phyloP scores from a whole-genome alignment of 2,797 vertebrate species.

The Poeciliopsis presidionis region DNA sequence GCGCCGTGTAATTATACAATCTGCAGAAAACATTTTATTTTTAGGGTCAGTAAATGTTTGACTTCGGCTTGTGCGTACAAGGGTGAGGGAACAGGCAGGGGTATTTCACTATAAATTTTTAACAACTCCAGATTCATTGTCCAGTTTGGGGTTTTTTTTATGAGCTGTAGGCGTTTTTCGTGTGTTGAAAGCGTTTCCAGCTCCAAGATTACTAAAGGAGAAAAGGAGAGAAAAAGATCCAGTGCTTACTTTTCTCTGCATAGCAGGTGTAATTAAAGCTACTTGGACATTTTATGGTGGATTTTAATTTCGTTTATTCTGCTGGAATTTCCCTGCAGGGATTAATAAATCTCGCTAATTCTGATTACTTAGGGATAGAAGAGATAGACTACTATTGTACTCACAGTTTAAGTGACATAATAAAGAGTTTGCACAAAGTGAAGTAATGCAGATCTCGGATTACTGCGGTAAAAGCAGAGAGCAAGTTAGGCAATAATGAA shows the following conservation, averaged over 20 bases:
- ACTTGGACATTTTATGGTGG: constrained; percentile 13
- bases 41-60: constrained; percentile 83
- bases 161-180: constrained; percentile 60
- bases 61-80: constrained; percentile 54
- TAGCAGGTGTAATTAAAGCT: constrained; percentile 65
- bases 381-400: background rate
- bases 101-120: constrained; percentile 74
- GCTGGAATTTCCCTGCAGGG: background rate
- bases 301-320: background rate
- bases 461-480: background rate
- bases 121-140: constrained; percentile 73
- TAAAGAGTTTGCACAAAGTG: background rate
- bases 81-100: constrained; percentile 59
- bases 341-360: constrained; percentile 2
- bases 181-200: constrained; percentile 61
- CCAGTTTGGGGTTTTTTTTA: constrained; percentile 63
- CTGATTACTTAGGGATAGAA: constrained; percentile 17
- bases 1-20: constrained; percentile 77
- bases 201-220: constrained; percentile 41
- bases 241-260: constrained; percentile 39
- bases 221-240: constrained; percentile 34
- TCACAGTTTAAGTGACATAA: background rate
- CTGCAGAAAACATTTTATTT: constrained; percentile 78
- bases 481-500: constrained; percentile 10
- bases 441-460: background rate